A percentile compares a stretch with the other conserved stretches of the same genome.
Conservation (phyloP, 1,140 invertebrate genomes). For the Periplaneta americana region DNA sequence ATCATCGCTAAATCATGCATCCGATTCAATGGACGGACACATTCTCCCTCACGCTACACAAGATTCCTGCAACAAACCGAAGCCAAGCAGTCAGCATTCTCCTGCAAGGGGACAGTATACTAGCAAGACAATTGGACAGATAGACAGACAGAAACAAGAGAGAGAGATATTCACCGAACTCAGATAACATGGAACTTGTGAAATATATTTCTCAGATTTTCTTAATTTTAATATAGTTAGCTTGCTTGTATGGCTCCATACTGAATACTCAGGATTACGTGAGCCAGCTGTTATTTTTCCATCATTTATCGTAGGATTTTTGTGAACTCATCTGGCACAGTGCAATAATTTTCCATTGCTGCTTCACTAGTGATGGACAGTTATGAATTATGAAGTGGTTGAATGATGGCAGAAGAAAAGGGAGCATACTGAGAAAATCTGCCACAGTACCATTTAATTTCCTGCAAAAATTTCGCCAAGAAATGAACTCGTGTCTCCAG, state of each 20-base stretch:
- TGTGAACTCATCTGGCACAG: too few relatives aligned
- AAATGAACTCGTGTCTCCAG: too few relatives aligned
- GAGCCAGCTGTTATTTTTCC: too few relatives aligned
- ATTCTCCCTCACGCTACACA: neutral
- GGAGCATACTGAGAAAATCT: too few relatives aligned
- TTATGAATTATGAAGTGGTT: too few relatives aligned
- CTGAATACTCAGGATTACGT: too few relatives aligned
- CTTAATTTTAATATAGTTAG: neutral
- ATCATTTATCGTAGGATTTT: too few relatives aligned
- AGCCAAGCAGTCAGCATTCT: neutral
- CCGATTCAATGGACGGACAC: neutral
- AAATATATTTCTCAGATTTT: neutral
- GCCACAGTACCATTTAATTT: too few relatives aligned
- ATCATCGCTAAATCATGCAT: neutral
- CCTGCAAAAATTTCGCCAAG: too few relatives aligned
- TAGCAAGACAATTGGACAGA: slow-evolving; percentile 8
- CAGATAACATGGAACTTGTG: neutral
- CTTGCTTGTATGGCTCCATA: neutral
- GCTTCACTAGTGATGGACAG: too few relatives aligned
- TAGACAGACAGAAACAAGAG: neutral
- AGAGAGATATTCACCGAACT: neutral
- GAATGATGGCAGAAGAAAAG: too few relatives aligned
- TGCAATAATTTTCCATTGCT: too few relatives aligned
- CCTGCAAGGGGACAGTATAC: neutral
- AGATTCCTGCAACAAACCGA: neutral